A percentile compares a stretch with the other conserved stretches of the same genome.
Conservation (phyloP, 1,140 invertebrate genomes). For the Anoplophora glabripennis region DNA sequence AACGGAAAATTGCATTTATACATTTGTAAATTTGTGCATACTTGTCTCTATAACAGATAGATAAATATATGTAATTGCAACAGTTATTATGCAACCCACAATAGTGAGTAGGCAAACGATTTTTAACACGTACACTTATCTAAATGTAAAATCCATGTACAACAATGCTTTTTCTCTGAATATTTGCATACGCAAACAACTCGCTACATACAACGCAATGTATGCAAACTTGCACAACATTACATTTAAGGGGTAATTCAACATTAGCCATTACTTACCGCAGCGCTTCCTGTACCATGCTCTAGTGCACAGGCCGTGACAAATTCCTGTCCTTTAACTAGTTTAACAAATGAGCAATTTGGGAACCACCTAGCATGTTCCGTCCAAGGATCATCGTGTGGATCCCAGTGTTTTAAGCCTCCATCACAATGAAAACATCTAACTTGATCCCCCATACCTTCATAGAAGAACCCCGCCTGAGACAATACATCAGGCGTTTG, state of each 20-base stretch:
- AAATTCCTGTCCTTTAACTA: constrained; percentile 78
- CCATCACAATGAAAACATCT: constrained; percentile 91
- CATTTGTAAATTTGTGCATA: too few relatives aligned
- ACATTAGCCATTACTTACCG: constrained; percentile 19
- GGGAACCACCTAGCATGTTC: constrained; percentile 91
- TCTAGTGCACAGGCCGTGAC: constrained; percentile 56
- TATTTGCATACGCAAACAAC: too few relatives aligned
- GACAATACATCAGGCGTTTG: constrained; percentile 63
- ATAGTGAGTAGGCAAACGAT: too few relatives aligned
- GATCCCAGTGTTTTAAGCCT: constrained; percentile 81
- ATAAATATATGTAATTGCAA: too few relatives aligned
- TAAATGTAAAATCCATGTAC: too few relatives aligned
- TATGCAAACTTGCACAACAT: neutral
- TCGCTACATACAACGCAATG: neutral
- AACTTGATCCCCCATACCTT: constrained; percentile 68
- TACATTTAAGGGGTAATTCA: neutral
- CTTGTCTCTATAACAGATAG: too few relatives aligned
- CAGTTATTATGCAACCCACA: too few relatives aligned
- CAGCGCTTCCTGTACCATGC: constrained; percentile 3
- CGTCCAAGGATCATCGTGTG: constrained; percentile 80
- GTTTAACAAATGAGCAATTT: constrained; percentile 72
- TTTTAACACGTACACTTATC: too few relatives aligned
- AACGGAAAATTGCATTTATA: too few relatives aligned
- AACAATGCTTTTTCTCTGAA: too few relatives aligned
- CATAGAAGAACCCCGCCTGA: too few relatives aligned